Conservation (phyloP, 2,888 invertebrate genomes). For the Lottia scabra region DNA sequence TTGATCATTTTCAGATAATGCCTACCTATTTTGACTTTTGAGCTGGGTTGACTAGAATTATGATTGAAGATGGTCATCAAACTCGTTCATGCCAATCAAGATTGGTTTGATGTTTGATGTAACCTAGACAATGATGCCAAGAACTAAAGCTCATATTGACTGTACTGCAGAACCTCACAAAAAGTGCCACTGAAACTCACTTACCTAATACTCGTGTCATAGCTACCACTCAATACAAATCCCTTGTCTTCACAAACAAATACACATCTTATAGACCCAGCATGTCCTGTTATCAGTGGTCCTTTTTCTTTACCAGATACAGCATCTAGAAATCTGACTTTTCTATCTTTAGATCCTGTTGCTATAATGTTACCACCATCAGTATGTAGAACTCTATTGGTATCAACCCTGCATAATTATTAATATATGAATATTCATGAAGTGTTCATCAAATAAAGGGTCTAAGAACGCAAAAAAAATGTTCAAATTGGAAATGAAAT, state of each 20-base stretch:
- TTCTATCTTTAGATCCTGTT: conserved; percentile 65
- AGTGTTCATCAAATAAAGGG: background rate
- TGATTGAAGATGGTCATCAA: too few species aligned
- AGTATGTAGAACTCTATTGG: conserved; percentile 63
- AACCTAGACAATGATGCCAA: too few species aligned
- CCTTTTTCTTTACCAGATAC: conserved; percentile 51
- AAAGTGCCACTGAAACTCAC: too few species aligned
- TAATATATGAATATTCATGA: background rate
- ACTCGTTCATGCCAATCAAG: too few species aligned
- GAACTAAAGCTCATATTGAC: too few species aligned
- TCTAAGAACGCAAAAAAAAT: too few species aligned
- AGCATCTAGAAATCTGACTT: conserved; percentile 51
- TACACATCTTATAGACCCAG: conserved; percentile 66
- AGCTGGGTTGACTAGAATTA: too few species aligned
- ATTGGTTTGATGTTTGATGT: too few species aligned
- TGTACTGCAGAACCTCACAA: too few species aligned
- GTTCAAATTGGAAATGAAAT: too few species aligned
- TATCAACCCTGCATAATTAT: conserved; percentile 50
- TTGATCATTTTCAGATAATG: too few species aligned
- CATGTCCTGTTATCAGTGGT: conserved; percentile 66
- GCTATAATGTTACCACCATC: conserved; percentile 63
- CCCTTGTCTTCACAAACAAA: conserved; percentile 55
- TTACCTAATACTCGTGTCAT: conserved; percentile 68
- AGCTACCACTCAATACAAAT: conserved; percentile 66
- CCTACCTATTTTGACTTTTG: too few species aligned